Conservation (phyloP, 2,113 vertebrate species). For the Odocoileus virginianus region DNA sequence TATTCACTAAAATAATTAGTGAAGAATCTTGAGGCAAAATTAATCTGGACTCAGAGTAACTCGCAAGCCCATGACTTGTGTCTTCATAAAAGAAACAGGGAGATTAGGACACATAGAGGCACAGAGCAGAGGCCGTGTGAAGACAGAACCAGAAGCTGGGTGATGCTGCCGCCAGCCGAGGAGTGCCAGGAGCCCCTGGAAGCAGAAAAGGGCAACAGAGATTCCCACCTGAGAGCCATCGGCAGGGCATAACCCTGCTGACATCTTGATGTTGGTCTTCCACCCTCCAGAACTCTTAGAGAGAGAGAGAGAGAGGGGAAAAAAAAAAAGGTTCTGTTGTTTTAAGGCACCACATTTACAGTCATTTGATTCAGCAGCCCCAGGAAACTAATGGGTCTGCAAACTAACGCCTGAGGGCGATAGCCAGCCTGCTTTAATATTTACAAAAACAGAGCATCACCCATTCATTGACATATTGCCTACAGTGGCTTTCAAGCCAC, state of each 20-base stretch:
- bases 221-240: background rate
- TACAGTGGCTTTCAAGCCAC: background rate
- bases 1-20: background rate
- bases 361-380: background rate
- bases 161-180: background rate
- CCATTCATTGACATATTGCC: background rate
- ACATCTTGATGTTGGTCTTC: background rate
- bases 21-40: background rate
- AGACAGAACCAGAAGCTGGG: background rate
- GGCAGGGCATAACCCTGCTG: fast-evolving
- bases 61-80: background rate
- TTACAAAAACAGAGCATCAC: background rate
- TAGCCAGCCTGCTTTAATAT: background rate
- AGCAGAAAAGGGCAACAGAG: fast-evolving
- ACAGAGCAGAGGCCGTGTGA: background rate
- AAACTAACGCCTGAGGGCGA: background rate
- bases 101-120: background rate
- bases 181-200: no score
- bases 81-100: background rate
- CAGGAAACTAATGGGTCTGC: background rate
- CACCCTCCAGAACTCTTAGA: background rate
- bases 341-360: background rate
- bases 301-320: background rate
- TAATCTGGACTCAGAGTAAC: background rate
- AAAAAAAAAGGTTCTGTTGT: background rate